These are phyloP conservation scores for Bellardia pandia DNA, from an alignment of 2,888 invertebrate species.

Conservation along the genomic window DNA sequence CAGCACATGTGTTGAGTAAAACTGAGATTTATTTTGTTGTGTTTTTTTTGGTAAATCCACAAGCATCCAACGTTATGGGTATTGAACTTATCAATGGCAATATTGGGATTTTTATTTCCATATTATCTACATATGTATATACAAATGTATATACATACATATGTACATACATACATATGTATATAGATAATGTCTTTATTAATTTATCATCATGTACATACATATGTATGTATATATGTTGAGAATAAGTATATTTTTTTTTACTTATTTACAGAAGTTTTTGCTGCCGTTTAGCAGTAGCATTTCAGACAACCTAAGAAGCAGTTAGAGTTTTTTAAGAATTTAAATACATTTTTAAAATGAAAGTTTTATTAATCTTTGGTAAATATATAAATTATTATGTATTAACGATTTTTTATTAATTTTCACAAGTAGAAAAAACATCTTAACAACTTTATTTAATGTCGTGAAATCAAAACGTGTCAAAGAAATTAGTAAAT, in stretches of 20 bases:
- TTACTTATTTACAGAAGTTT: constrained; percentile 35
- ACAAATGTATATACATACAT: neutral
- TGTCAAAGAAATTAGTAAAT: no score
- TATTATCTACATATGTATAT: neutral
- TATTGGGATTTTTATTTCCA: constrained; percentile 32
- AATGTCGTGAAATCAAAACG: no score
- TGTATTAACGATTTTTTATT: neutral
- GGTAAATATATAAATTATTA: constrained; percentile 54
- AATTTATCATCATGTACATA: neutral
- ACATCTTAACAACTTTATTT: no score
- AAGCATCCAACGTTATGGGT: constrained; percentile 38
- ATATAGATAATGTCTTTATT: neutral
- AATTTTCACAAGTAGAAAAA: no score
- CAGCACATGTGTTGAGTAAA: neutral
- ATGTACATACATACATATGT: constrained; percentile 4
- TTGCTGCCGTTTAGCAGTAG: constrained; percentile 44
- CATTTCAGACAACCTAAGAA: constrained; percentile 36
- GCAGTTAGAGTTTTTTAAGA: constrained; percentile 32
- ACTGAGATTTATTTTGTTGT: neutral
- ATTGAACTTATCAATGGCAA: constrained; percentile 67
- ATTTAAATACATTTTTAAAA: constrained; percentile 24
- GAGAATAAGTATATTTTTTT: constrained; percentile 1
- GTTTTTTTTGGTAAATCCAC: constrained; percentile 11
- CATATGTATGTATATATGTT: constrained; percentile 2
- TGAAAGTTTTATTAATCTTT: constrained; percentile 58